Evolutionary conservation across 2,113 vertebrate genomes (phyloP).

Genomic region (Maccullochella peelii): DNA sequence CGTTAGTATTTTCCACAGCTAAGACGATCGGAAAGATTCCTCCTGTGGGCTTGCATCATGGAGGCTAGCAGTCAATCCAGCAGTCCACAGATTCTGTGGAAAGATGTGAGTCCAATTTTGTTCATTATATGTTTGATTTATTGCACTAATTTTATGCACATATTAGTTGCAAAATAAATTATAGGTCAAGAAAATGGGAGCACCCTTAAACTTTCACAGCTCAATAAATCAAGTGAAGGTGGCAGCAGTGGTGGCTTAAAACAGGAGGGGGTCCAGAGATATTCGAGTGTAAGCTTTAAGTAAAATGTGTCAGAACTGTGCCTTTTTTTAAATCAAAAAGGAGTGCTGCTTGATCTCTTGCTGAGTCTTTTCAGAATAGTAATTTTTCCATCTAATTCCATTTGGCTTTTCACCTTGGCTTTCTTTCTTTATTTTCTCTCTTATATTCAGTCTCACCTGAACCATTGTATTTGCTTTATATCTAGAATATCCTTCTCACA

Average conservation of each 20-base stretch:
- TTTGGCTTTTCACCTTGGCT: conserved; percentile 53
- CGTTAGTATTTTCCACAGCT: conserved; percentile 60
- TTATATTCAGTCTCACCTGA: conserved; percentile 45
- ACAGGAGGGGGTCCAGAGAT: neutral
- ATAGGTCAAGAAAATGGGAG: conserved; percentile 8
- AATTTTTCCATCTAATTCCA: conserved; percentile 55
- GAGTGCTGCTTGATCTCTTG: conserved; percentile 43
- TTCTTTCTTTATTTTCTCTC: conserved; percentile 41
- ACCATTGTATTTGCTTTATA: conserved; percentile 51
- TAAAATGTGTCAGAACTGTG: conserved; percentile 40
- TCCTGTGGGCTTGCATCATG: conserved; percentile 77
- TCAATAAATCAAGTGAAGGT: conserved; percentile 39
- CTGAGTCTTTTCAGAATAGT: conserved; percentile 43
- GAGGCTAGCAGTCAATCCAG: conserved; percentile 75
- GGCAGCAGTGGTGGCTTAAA: conserved; percentile 18
- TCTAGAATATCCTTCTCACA: conserved; percentile 25
- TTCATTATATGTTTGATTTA: conserved; percentile 20
- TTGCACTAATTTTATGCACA: no score
- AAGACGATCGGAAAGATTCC: conserved; percentile 67
- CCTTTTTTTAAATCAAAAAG: neutral
- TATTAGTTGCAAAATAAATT: neutral
- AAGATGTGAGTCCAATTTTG: conserved; percentile 83
- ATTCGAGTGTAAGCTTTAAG: conserved; percentile 19
- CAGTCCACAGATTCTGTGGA: conserved; percentile 84
- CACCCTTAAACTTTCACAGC: conserved; percentile 14